These are phyloP conservation scores for Ctenoplectra terminalis DNA, from an alignment of 1,140 invertebrate genomes.

Conservation along the genomic window DNA sequence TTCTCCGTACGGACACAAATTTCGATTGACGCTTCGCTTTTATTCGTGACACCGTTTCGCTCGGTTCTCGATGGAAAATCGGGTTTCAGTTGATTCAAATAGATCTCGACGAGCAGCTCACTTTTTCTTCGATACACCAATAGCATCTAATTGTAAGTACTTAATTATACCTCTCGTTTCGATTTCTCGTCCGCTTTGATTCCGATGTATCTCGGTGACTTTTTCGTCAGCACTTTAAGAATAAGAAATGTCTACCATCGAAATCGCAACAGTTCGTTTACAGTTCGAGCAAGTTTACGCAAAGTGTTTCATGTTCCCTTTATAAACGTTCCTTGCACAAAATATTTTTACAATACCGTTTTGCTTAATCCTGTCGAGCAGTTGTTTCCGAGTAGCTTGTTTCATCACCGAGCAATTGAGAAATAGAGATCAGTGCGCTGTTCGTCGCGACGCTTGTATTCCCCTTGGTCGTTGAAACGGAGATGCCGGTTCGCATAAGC, in stretches of 20 bases:
- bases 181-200: neutral
- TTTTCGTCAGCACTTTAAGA: neutral
- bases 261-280: neutral
- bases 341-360: neutral
- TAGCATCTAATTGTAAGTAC: too few relatives aligned
- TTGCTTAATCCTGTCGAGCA: neutral
- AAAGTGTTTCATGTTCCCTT: neutral
- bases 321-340: slow-evolving; percentile 3
- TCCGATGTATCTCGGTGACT: neutral
- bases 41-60: slow-evolving; percentile 52
- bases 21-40: slow-evolving; percentile 46
- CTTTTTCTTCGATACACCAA: neutral
- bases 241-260: neutral
- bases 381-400: too few relatives aligned
- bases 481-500: neutral
- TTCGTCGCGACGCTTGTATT: slow-evolving; percentile 10
- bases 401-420: neutral
- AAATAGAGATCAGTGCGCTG: neutral
- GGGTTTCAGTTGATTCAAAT: slow-evolving; percentile 19
- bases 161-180: neutral
- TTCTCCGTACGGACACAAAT: slow-evolving; percentile 28
- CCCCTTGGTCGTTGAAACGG: slow-evolving; percentile 6
- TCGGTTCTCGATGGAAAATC: slow-evolving; percentile 43
- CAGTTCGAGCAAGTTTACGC: neutral
- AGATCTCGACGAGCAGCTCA: slow-evolving; percentile 33